Evolutionary conservation across 2,888 invertebrate genomes (phyloP).

Genomic region (Chymomyza fuscimana): DNA sequence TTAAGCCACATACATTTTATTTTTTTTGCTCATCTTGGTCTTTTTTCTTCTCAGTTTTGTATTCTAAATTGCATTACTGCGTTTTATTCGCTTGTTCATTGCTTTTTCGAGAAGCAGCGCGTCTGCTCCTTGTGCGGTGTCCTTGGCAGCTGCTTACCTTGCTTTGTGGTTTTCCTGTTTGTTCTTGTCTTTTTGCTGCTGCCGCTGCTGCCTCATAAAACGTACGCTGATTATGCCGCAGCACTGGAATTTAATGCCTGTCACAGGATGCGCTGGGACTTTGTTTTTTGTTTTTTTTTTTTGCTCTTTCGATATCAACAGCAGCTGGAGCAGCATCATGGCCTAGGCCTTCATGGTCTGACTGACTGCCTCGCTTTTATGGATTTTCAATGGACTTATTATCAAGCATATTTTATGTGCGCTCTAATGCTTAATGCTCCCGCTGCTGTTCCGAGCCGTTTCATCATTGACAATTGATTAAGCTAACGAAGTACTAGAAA

Average conservation of each 20-base stretch:
- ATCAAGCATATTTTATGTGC: conserved; percentile 34
- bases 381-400: conserved; percentile 56
- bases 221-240: conserved; percentile 53
- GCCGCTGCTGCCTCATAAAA: conserved; percentile 24
- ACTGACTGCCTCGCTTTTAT: conserved; percentile 34
- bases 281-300: neutral
- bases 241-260: conserved; percentile 22
- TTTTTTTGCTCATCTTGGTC: conserved; percentile 5
- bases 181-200: conserved; percentile 1
- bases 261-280: conserved; percentile 8
- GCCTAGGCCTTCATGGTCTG: neutral
- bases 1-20: conserved; percentile 63
- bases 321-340: neutral
- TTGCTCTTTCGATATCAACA: neutral
- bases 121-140: neutral
- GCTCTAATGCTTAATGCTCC: conserved; percentile 27
- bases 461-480: conserved; percentile 45
- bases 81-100: conserved; percentile 13
- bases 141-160: neutral
- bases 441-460: conserved; percentile 14
- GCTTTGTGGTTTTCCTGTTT: conserved; percentile 40
- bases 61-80: conserved; percentile 63
- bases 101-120: neutral
- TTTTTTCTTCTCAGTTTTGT: conserved; percentile 14
- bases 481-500: conserved; percentile 22